These are phyloP conservation scores for Amblyjoppa proteus DNA, from an alignment of 2,888 invertebrate genomes.

Conservation along the genomic window DNA sequence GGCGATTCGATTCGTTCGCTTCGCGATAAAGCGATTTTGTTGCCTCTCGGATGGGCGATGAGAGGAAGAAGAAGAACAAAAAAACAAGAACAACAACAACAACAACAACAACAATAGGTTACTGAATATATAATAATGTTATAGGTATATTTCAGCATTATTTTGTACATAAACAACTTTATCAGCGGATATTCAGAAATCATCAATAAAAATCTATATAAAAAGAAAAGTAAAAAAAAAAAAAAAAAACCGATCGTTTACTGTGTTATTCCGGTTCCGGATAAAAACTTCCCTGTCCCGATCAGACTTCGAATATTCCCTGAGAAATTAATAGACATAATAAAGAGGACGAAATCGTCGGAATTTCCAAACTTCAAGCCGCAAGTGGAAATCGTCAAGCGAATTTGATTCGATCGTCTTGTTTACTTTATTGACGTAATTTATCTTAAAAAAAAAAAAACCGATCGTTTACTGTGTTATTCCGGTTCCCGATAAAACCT, in stretches of 20 bases:
- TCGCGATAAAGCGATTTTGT: slow-evolving; percentile 6
- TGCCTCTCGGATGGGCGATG: slow-evolving; percentile 40
- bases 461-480: background rate
- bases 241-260: background rate
- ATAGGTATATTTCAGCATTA: slow-evolving; percentile 83
- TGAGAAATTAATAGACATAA: background rate
- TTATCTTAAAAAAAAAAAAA: background rate
- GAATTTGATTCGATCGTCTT: too few relatives aligned
- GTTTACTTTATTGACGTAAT: too few relatives aligned
- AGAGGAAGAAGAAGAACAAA: slow-evolving; percentile 33
- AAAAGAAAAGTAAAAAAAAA: slow-evolving; percentile 71
- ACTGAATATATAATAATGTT: slow-evolving; percentile 77
- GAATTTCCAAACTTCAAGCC: background rate
- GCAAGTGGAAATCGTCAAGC: background rate
- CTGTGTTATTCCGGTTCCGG: background rate
- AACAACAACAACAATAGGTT: slow-evolving; percentile 72
- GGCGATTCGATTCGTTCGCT: slow-evolving; percentile 35
- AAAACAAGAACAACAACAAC: slow-evolving; percentile 66
- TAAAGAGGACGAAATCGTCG: too few relatives aligned
- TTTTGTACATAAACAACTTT: slow-evolving; percentile 84
- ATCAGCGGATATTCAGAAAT: slow-evolving; percentile 82
- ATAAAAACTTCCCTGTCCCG: background rate
- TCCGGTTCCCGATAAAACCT: background rate
- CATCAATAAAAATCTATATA: slow-evolving; percentile 83
- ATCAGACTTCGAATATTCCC: background rate